Evolutionary conservation across 2,888 invertebrate genomes (phyloP), one percentile per base, ranked within the genome.

Genomic region (Theristus sp.): DNA sequence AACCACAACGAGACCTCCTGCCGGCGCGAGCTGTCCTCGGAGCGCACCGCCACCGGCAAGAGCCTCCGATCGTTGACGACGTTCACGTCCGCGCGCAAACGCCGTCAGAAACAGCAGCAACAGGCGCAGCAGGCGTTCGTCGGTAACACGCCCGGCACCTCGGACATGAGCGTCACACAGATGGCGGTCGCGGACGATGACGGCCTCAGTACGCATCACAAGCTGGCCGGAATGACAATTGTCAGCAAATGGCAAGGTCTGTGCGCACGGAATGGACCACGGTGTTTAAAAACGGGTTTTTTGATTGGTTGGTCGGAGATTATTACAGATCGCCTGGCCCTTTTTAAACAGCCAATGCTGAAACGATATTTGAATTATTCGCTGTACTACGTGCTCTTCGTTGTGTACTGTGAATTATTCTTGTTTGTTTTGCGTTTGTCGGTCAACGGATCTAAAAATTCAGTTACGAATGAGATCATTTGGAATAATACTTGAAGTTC

Each of bases 101-200:
- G 38, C 38, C 38, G 38, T 38, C 38, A 38, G 38, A 38, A 38
- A 17, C 10, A 6, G 10, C 10, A 13, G 38, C 38, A 38, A 17
- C 10, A 17, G 10, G 6, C 38, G 17, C 38, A 38, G 17, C 38
- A 38, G 17, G 6, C 10, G 10, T 13, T 6, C 17, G 6, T 13
- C 17, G 38, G 38, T 38, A n/a, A n/a, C n/a, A n/a, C n/a, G n/a
- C n/a, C n/a, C 46, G 46, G 46, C 46, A 60, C 47, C 46, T 31
- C 53, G 20, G 62, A 62, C n/a, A 2, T 62, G 27, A 62, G 56
- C 17, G 56, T 57, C 24, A 63, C 62, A 2, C 63, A 63, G 38
- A 1, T 60, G 24, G 63, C 63, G 2, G 20, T 56, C 1, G 58
- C 58, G n/a, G 63, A 63, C 56, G 63, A 63, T 54, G 63, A 63